Evolutionary conservation across 53 echinoderm and acorn worm species (phyloP).

Genomic region (Actinopyga echinites): DNA sequence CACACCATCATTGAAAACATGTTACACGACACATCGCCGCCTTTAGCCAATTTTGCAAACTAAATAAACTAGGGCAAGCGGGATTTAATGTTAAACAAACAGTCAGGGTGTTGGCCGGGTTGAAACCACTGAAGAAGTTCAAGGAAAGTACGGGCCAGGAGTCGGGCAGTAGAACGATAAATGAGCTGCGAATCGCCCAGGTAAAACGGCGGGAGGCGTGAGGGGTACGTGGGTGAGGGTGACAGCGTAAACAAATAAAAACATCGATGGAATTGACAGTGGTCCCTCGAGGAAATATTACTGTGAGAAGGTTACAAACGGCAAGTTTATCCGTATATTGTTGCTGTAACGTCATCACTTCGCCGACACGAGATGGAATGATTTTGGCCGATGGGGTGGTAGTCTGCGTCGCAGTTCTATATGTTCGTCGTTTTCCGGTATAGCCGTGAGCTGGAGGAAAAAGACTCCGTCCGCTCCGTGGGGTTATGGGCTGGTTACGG

Average conservation of each 20-base stretch:
- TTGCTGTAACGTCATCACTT: too few species aligned
- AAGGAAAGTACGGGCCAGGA: conserved; percentile 30
- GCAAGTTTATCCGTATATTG: too few species aligned
- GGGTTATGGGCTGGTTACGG: too few species aligned
- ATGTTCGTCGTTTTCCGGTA: too few species aligned
- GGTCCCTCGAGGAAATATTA: background rate
- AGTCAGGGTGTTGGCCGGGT: background rate
- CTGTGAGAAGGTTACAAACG: too few species aligned
- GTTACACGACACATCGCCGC: conserved; percentile 9
- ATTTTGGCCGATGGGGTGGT: too few species aligned
- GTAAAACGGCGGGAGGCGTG: background rate
- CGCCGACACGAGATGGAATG: too few species aligned
- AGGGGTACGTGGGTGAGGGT: background rate
- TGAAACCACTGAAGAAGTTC: conserved; percentile 17
- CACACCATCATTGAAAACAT: conserved; percentile 10
- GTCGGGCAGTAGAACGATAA: conserved; percentile 6
- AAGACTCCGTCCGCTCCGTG: too few species aligned
- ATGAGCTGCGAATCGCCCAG: background rate
- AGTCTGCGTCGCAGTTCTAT: too few species aligned
- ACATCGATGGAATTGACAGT: background rate
- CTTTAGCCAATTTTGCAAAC: background rate
- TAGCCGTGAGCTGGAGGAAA: too few species aligned
- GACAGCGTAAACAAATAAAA: conserved; percentile 26
- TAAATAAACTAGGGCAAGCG: conserved; percentile 25
- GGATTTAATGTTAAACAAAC: conserved; percentile 26